phyloP scores from a whole-genome alignment of 2,888 invertebrate species.

The Drosophila peninsularis region DNA sequence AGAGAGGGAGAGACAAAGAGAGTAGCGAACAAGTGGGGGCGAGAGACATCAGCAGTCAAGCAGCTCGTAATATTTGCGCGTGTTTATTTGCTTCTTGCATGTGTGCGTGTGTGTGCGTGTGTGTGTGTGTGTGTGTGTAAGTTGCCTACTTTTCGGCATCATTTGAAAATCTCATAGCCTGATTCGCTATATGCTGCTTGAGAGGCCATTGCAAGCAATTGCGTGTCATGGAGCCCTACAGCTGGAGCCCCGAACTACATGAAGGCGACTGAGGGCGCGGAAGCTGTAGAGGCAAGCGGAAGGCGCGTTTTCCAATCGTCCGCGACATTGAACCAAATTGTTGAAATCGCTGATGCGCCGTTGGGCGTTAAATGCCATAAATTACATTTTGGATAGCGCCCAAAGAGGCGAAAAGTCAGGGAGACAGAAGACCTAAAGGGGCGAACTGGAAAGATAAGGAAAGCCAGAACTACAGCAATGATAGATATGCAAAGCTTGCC shows the following conservation, averaged over 20 bases:
- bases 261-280: background rate
- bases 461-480: background rate
- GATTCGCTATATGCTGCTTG: slow-evolving; percentile 21
- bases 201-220: slow-evolving; percentile 54
- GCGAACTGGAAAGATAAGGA: background rate
- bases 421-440: background rate
- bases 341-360: slow-evolving; percentile 68
- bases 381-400: slow-evolving; percentile 60
- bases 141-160: slow-evolving; percentile 61
- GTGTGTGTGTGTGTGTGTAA: slow-evolving; percentile 17
- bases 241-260: slow-evolving; percentile 25
- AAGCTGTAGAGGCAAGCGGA: background rate
- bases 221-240: slow-evolving; percentile 40
- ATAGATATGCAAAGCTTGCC: background rate
- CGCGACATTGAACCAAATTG: slow-evolving; percentile 62
- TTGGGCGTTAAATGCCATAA: slow-evolving; percentile 67
- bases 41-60: slow-evolving; percentile 48
- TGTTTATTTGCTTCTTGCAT: slow-evolving; percentile 62
- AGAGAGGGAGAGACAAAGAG: background rate
- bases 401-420: slow-evolving; percentile 41
- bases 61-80: slow-evolving; percentile 63
- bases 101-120: slow-evolving; percentile 5
- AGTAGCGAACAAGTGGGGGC: background rate
- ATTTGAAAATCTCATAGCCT: slow-evolving; percentile 54
- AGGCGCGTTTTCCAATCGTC: slow-evolving; percentile 13